Conservation (phyloP, 2,797 vertebrate genomes). For the Brachymystax lenok region DNA sequence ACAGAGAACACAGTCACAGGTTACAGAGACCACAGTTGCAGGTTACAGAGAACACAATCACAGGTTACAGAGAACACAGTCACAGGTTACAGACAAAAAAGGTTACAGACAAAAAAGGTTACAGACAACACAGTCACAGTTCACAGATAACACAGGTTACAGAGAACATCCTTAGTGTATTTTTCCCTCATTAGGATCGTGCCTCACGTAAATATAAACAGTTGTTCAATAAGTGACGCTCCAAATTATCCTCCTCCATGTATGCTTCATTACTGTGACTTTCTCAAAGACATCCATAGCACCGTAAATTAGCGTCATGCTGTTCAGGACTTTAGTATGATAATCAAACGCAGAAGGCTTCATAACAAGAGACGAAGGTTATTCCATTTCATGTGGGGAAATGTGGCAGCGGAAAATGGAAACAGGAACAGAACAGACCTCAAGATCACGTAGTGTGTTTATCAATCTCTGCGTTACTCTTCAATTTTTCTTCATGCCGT, state of each 20-base stretch:
- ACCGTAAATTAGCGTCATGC: constrained; percentile 76
- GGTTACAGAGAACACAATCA: too few species aligned
- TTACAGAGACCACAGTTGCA: too few species aligned
- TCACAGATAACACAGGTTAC: constrained; percentile 1
- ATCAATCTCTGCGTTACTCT: constrained; percentile 65
- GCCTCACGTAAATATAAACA: constrained; percentile 70
- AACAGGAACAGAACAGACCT: constrained; percentile 63
- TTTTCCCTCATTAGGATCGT: constrained; percentile 55
- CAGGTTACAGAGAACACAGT: too few species aligned
- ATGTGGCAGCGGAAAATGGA: constrained; percentile 65
- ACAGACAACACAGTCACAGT: constrained; percentile 37
- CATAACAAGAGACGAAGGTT: constrained; percentile 73
- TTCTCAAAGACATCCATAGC: constrained; percentile 78
- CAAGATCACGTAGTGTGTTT: constrained; percentile 64
- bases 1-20: too few species aligned
- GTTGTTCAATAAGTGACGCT: constrained; percentile 69
- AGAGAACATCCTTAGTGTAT: constrained; percentile 28
- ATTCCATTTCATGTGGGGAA: constrained; percentile 70
- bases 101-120: too few species aligned
- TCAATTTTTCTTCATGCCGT: constrained; percentile 50
- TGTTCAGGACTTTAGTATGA: constrained; percentile 74
- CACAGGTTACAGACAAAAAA: too few species aligned
- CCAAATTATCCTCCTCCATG: constrained; percentile 59
- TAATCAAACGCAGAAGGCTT: constrained; percentile 78
- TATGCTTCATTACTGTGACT: constrained; percentile 75